A percentile compares a stretch with the other conserved stretches of the same genome.
phyloP scores from a whole-genome alignment of 2,888 invertebrate genomes.

The Nycteola revayana region DNA sequence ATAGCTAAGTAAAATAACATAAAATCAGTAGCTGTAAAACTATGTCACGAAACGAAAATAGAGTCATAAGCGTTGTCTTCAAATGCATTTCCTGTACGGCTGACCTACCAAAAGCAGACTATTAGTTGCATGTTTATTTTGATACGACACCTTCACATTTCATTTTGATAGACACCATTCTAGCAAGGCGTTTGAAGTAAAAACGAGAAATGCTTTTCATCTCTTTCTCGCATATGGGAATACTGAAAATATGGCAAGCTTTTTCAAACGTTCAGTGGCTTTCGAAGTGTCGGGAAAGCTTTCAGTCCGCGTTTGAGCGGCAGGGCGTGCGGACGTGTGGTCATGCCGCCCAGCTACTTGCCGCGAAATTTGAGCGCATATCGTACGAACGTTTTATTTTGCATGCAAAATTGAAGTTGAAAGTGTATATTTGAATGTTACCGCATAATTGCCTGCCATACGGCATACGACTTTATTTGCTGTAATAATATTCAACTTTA shows the following conservation, averaged over 20 bases:
- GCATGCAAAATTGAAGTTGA: constrained; percentile 32
- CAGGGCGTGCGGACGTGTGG: constrained; percentile 56
- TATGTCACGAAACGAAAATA: too few relatives aligned
- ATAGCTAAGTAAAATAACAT: too few relatives aligned
- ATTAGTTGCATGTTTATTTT: constrained; percentile 68
- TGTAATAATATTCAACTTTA: constrained; percentile 17
- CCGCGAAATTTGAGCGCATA: constrained; percentile 45
- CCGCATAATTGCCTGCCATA: constrained; percentile 14
- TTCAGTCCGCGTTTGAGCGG: constrained; percentile 76
- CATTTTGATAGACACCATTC: constrained; percentile 52
- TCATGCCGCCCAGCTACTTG: constrained; percentile 43
- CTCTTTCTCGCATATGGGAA: constrained; percentile 46
- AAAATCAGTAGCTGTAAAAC: too few relatives aligned
- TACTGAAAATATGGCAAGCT: constrained; percentile 49
- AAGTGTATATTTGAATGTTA: constrained; percentile 24
- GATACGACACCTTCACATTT: constrained; percentile 65
- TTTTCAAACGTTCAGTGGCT: constrained; percentile 47
- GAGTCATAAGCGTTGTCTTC: constrained; percentile 24
- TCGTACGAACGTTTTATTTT: constrained; percentile 46
- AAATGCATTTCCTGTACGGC: constrained; percentile 21
- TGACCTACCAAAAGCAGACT: constrained; percentile 45
- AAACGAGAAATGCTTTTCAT: constrained; percentile 33
- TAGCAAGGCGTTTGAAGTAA: constrained; percentile 37
- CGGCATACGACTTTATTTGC: constrained; percentile 20
- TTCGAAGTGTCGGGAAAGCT: constrained; percentile 50